Conservation (phyloP, 1,140 invertebrate genomes). For the Acromyrmex heyeri region DNA sequence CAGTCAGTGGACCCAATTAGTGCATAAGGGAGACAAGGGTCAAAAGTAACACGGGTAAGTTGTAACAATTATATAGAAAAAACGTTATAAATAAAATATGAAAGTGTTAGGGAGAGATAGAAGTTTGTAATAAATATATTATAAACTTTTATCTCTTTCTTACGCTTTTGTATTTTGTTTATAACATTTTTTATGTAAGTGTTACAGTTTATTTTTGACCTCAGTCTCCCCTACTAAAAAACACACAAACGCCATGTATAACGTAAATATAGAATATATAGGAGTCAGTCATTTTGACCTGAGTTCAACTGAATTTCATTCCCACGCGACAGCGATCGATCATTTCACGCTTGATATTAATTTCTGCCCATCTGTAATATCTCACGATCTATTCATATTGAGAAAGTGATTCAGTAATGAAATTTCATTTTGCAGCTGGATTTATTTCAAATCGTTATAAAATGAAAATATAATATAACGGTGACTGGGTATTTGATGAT, state of each 20-base stretch:
- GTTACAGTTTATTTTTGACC: too few relatives aligned
- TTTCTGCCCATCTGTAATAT: conserved; percentile 8
- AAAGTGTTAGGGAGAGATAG: too few relatives aligned
- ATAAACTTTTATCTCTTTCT: too few relatives aligned
- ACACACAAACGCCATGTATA: not conserved
- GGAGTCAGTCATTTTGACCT: not conserved
- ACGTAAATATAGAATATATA: not conserved
- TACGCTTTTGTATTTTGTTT: too few relatives aligned
- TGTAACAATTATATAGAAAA: too few relatives aligned
- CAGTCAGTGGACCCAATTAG: not conserved
- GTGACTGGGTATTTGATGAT: not conserved
- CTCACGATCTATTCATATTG: conserved; percentile 4
- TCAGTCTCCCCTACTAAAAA: not conserved
- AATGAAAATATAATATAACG: not conserved
- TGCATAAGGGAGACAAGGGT: too few relatives aligned
- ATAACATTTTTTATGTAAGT: too few relatives aligned
- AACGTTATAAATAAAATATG: too few relatives aligned
- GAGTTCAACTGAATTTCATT: not conserved
- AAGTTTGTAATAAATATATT: too few relatives aligned
- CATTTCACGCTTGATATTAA: conserved; percentile 12
- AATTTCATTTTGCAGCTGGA: not conserved
- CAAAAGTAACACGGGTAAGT: too few relatives aligned
- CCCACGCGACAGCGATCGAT: not conserved
- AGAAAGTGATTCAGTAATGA: not conserved
- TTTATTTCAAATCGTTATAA: not conserved